Percentiles rank a stretch among this genome's conserved stretches.
Conservation (phyloP, 2,797 vertebrate species). For the Gila robusta region DNA sequence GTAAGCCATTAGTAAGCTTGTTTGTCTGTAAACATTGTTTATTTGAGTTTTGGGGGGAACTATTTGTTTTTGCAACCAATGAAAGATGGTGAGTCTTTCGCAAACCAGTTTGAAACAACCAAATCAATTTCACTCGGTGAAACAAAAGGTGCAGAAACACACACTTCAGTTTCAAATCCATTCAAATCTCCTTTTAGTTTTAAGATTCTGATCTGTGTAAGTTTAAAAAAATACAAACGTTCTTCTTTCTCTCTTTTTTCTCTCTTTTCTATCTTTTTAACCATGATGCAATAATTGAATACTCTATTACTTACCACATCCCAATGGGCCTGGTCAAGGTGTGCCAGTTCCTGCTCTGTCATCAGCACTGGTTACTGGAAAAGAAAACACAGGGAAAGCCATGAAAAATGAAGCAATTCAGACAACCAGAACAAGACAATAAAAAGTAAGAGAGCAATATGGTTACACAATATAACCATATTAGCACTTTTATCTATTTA, state of each 20-base stretch:
- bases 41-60: no score
- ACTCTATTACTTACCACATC: not conserved
- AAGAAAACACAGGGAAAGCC: conserved; percentile 51
- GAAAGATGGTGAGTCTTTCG: no score
- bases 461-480: conserved; percentile 5
- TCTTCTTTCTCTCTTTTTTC: no score
- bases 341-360: conserved; percentile 62
- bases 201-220: not conserved
- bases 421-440: conserved; percentile 39
- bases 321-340: conserved; percentile 42
- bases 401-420: conserved; percentile 43
- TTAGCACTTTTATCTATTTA: not conserved
- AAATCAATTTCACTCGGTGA: not conserved
- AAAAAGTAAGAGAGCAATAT: conserved; percentile 9
- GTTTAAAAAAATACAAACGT: no score
- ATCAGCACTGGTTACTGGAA: conserved; percentile 49
- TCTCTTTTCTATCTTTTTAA: not conserved
- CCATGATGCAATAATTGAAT: not conserved
- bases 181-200: not conserved
- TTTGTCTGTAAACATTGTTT: no score
- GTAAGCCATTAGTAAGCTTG: no score
- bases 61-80: no score
- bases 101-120: not conserved
- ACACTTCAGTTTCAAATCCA: not conserved
- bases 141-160: not conserved